These are phyloP conservation scores for Hephaestus fuliginosus DNA, from an alignment of 2,797 vertebrate species.

Conservation along the genomic window DNA sequence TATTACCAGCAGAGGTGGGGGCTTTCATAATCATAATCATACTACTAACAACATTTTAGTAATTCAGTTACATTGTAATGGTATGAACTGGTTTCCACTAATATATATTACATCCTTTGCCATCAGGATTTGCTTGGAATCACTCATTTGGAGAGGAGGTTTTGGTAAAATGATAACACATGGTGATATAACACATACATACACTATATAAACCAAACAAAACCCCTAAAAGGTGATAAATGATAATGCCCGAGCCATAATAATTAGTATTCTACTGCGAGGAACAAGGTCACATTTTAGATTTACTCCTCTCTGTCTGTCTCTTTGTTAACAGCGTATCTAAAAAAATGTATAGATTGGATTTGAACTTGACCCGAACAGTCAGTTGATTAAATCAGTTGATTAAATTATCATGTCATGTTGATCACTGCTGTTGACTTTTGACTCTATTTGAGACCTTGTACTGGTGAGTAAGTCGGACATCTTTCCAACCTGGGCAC, in stretches of 20 bases:
- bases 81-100: neutral
- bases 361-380: neutral
- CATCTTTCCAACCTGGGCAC: neutral
- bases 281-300: neutral
- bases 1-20: neutral
- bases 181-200: neutral
- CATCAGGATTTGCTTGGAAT: neutral
- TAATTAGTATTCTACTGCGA: neutral
- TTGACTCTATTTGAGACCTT: neutral
- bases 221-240: neutral
- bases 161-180: neutral
- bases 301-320: neutral
- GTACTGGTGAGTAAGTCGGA: neutral
- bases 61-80: neutral
- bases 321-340: neutral
- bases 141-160: neutral
- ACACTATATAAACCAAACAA: neutral
- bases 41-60: neutral
- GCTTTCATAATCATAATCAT: neutral
- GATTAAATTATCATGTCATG: neutral
- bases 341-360: neutral
- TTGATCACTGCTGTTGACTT: neutral
- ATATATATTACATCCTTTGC: neutral
- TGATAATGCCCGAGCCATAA: neutral
- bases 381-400: neutral